A percentile compares a stretch with the other conserved stretches of the same genome.
These are phyloP conservation scores for Cheilosia impressa DNA, from an alignment of 2,888 invertebrate species.

Conservation along the genomic window DNA sequence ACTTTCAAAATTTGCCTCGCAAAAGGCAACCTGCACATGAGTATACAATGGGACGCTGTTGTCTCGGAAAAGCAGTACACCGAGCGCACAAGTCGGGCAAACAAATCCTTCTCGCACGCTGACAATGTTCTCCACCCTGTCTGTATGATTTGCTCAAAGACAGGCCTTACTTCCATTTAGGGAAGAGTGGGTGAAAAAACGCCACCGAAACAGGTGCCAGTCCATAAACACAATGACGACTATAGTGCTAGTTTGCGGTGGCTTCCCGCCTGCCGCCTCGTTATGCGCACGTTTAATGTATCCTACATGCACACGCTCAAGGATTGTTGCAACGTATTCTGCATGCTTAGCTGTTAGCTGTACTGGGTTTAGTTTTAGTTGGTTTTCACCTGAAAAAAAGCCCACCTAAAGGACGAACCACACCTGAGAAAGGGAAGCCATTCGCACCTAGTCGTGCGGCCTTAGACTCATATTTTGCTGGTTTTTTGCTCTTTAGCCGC, in stretches of 20 bases:
- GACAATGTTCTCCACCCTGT: slow-evolving; percentile 28
- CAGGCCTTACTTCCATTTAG: slow-evolving; percentile 49
- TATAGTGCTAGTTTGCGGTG: slow-evolving; percentile 20
- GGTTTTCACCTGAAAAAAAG: slow-evolving; percentile 4
- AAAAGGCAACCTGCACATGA: slow-evolving; percentile 43
- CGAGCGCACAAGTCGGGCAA: slow-evolving; percentile 41
- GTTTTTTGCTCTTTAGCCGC: slow-evolving; percentile 3
- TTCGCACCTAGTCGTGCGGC: slow-evolving; percentile 47
- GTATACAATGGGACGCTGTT: slow-evolving; percentile 10
- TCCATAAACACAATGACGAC: slow-evolving; percentile 41
- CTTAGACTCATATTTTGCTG: slow-evolving; percentile 16
- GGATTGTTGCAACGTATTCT: slow-evolving; percentile 35
- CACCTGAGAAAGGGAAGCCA: slow-evolving; percentile 33
- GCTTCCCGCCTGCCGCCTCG: slow-evolving; percentile 43
- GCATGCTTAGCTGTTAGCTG: slow-evolving; percentile 50
- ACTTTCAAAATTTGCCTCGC: slow-evolving; percentile 61
- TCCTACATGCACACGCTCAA: slow-evolving; percentile 36
- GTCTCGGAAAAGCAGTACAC: slow-evolving; percentile 5
- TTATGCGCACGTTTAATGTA: slow-evolving; percentile 65
- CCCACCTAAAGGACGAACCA: slow-evolving; percentile 5
- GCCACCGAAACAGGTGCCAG: neutral
- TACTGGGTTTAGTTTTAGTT: slow-evolving; percentile 21
- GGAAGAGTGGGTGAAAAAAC: slow-evolving; percentile 19
- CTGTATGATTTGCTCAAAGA: slow-evolving; percentile 52
- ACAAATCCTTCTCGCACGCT: slow-evolving; percentile 60